Base-by-base conservation (phyloP, 2,888 invertebrate genomes). In the Terebella lapidaria region DNA sequence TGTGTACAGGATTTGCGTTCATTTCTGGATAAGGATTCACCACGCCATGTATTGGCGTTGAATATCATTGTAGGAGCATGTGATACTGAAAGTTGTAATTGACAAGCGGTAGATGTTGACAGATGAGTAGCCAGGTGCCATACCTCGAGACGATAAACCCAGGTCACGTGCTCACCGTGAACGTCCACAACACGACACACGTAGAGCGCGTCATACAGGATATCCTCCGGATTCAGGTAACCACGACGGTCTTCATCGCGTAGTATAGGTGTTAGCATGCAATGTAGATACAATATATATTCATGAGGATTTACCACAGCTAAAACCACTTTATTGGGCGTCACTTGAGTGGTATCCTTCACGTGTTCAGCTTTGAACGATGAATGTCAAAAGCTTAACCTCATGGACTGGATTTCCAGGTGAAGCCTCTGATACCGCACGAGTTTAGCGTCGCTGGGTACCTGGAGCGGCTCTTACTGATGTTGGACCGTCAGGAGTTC, bases 91-190 rank as follows among this genome's bases (percentile, higher is more conserved):
- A 35, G 10, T 35, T n/a, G 42, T 35, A 35, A n/a, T n/a, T 35
- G n/a, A 35, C 42, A 35, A 15, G n/a, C n/a, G 10, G 42, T 15
- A 35, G 26, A 20, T 28, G 3, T 29, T 59, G 26, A 20, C 35
- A 65, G 66, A 56, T 66, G 24, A 60, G 53, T 18, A 66, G 66
- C 52, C 66, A 66, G 42, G 57, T 62, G 22, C 52, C 57, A 1
- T 66, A 66, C 45, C 53, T 66, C 52, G 66, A 66, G 59, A 24
- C 49, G 54, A 25, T 66, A 3, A 57, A 58, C n/a, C 61, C 58
- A 3, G 64, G 64, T 1, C 55, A 66, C 45, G 61, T 58, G 15
- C 61, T 46, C 54, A 63, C 62, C 18, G 26, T 63, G 18, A 53
- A 62, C 45, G 28, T 46, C 0, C 15, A 46, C 15, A 45, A 65